Percentiles rank a stretch among this genome's conserved stretches.
Conservation (phyloP, 2,888 invertebrate genomes). For the Phanerotoma sp. region DNA sequence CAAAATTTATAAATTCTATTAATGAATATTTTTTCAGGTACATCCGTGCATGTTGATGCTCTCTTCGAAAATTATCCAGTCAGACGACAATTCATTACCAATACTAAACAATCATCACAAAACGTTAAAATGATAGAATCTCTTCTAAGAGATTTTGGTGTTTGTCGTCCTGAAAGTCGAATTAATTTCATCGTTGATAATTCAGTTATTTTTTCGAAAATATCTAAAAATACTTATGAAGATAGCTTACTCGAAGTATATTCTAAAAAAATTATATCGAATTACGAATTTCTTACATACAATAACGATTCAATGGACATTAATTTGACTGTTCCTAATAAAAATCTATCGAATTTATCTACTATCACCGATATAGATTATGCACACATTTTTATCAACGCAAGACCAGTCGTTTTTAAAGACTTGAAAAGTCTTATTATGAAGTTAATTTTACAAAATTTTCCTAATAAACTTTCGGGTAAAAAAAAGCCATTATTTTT, state of each 20-base stretch:
- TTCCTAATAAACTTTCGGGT: constrained; percentile 48
- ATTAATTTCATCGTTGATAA: constrained; percentile 59
- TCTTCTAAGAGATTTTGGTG: constrained; percentile 58
- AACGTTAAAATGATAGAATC: constrained; percentile 61
- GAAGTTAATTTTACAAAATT: constrained; percentile 38
- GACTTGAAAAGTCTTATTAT: constrained; percentile 57
- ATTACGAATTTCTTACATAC: constrained; percentile 42
- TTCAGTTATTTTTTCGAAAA: constrained; percentile 59
- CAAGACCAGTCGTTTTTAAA: constrained; percentile 60
- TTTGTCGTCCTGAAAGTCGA: constrained; percentile 59
- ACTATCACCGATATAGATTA: constrained; percentile 38
- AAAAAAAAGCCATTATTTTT: constrained; percentile 59
- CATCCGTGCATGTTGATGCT: constrained; percentile 59
- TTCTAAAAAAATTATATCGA: constrained; percentile 42
- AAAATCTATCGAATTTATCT: constrained; percentile 36
- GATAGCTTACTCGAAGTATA: constrained; percentile 52
- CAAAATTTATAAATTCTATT: too few species aligned
- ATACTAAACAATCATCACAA: constrained; percentile 57
- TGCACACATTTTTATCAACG: constrained; percentile 59
- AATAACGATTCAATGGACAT: constrained; percentile 38
- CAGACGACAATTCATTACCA: constrained; percentile 59
- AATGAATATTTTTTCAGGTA: constrained; percentile 55
- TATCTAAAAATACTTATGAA: constrained; percentile 45
- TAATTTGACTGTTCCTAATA: constrained; percentile 51
- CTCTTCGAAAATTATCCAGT: constrained; percentile 64